Evolutionary conservation across 2,113 vertebrate genomes (phyloP).

Genomic region (Dendropsophus ebraccatus): DNA sequence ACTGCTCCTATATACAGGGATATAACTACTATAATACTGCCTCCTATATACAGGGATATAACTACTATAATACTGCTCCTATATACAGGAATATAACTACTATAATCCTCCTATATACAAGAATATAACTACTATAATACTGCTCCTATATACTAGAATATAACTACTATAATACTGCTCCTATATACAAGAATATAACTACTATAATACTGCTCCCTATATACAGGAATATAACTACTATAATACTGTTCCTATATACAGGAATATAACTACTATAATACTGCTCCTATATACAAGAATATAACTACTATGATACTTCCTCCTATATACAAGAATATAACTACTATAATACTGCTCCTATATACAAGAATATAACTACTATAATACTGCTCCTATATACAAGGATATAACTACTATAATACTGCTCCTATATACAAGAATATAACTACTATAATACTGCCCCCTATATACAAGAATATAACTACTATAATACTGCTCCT

Average conservation of each 20-base stretch:
- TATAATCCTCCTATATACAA: slow-evolving; percentile 2
- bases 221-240: neutral
- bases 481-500: neutral
- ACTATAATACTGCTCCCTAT: neutral
- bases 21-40: slow-evolving; percentile 17
- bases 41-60: neutral
- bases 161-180: neutral
- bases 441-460: neutral
- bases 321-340: neutral
- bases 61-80: slow-evolving; percentile 4
- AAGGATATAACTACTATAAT: slow-evolving; percentile 6
- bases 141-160: neutral
- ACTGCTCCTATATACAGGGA: neutral
- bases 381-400: neutral
- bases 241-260: neutral
- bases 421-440: neutral
- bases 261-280: slow-evolving; percentile 2
- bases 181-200: neutral
- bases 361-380: neutral
- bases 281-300: neutral
- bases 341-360: neutral
- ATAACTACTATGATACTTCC: neutral
- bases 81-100: slow-evolving; percentile 4
- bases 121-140: slow-evolving; percentile 1
- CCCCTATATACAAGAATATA: neutral